These are phyloP conservation scores for Lomographa bimaculata DNA, from an alignment of 2,888 invertebrate species.

Conservation along the genomic window DNA sequence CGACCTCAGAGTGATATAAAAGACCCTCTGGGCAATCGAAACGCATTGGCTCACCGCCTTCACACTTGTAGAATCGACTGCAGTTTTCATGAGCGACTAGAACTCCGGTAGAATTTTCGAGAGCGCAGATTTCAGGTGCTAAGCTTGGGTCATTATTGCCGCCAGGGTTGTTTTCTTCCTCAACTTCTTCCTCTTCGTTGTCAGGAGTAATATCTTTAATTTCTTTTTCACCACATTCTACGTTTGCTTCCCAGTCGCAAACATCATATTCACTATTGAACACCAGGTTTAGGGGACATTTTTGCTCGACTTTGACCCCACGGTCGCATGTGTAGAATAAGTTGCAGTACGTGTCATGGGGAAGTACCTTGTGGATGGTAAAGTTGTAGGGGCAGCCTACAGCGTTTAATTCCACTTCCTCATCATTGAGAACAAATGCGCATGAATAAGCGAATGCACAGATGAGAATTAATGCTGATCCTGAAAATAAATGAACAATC, in stretches of 20 bases:
- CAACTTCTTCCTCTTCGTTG: slow-evolving; percentile 1
- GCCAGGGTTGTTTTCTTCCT: slow-evolving; percentile 4
- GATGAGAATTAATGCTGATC: slow-evolving; percentile 14
- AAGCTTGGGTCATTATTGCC: slow-evolving; percentile 21
- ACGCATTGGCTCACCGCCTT: slow-evolving; percentile 14
- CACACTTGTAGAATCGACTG: slow-evolving; percentile 31
- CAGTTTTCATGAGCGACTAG: slow-evolving; percentile 33
- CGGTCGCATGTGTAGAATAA: slow-evolving; percentile 23
- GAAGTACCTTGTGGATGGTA: slow-evolving; percentile 5
- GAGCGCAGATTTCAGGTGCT: slow-evolving; percentile 22
- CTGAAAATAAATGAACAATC: slow-evolving; percentile 18
- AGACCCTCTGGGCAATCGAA: slow-evolving; percentile 23
- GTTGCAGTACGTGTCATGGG: slow-evolving; percentile 25
- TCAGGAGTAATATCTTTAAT: slow-evolving; percentile 9
- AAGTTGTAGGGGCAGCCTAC: slow-evolving; percentile 19
- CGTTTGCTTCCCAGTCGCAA: slow-evolving; percentile 28
- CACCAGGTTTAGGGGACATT: slow-evolving; percentile 15
- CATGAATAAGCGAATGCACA: slow-evolving; percentile 14
- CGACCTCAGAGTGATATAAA: slow-evolving; percentile 18
- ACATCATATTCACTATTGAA: slow-evolving; percentile 16
- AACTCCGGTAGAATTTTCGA: slow-evolving; percentile 17
- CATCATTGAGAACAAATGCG: slow-evolving; percentile 15
- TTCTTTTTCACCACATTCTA: slow-evolving; percentile 21
- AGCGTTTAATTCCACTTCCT: slow-evolving; percentile 13
- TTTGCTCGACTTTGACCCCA: slow-evolving; percentile 5